phyloP scores from a whole-genome alignment of 2,888 invertebrate genomes.

The Drosophila neonasuta region DNA sequence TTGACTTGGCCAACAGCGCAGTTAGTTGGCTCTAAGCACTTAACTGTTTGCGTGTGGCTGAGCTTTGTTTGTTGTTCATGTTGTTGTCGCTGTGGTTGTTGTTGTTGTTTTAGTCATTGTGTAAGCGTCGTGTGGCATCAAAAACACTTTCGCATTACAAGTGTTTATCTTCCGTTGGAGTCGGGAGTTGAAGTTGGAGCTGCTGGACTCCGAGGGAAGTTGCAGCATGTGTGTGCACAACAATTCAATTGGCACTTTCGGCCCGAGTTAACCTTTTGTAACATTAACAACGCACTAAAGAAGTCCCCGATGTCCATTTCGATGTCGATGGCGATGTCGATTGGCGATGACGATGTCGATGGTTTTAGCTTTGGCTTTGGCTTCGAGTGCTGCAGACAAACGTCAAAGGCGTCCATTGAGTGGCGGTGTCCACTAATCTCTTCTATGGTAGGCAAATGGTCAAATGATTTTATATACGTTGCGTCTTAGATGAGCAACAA shows the following conservation, averaged over 20 bases:
- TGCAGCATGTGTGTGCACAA: slow-evolving; percentile 19
- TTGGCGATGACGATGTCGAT: slow-evolving; percentile 5
- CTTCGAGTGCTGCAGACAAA: not conserved
- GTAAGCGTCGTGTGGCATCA: slow-evolving; percentile 59
- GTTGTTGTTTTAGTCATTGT: slow-evolving; percentile 49
- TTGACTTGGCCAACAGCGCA: slow-evolving; percentile 15
- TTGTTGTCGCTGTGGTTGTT: slow-evolving; percentile 29
- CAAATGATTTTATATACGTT: slow-evolving; percentile 60
- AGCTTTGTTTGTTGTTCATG: slow-evolving; percentile 11
- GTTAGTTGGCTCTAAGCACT: slow-evolving; percentile 51
- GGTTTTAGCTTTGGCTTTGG: not conserved
- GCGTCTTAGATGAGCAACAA: slow-evolving; percentile 49
- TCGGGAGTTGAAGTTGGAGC: slow-evolving; percentile 1
- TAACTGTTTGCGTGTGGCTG: slow-evolving; percentile 56
- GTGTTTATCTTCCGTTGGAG: slow-evolving; percentile 65
- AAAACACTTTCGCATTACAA: slow-evolving; percentile 73
- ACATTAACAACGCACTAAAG: slow-evolving; percentile 49
- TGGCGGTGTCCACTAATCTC: slow-evolving; percentile 50
- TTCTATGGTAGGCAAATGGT: slow-evolving; percentile 43
- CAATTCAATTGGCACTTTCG: slow-evolving; percentile 74
- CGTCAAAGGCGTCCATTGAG: slow-evolving; percentile 55
- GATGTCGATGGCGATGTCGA: slow-evolving; percentile 7
- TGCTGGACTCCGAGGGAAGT: not conserved
- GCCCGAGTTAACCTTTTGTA: slow-evolving; percentile 67
- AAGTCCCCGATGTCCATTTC: slow-evolving; percentile 45